Evolutionary conservation across 2,797 vertebrate species (phyloP).

Genomic region (Pelodytes ibericus): DNA sequence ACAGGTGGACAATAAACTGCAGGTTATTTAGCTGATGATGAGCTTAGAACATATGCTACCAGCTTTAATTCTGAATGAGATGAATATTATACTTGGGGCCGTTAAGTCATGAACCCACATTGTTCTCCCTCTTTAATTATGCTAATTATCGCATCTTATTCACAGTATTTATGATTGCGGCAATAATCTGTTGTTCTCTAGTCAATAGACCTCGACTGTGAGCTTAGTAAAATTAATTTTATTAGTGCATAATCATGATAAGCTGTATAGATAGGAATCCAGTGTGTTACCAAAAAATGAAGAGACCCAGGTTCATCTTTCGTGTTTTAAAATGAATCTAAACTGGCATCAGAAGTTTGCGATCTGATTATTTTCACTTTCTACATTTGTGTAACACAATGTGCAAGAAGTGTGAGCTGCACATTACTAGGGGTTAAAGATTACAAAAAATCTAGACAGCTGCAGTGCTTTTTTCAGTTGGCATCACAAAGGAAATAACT

Average conservation of each 20-base stretch:
- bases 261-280: slow-evolving; percentile 1
- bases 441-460: slow-evolving; percentile 21
- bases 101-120: neutral
- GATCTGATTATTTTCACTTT: neutral
- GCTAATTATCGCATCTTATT: slow-evolving; percentile 7
- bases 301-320: neutral
- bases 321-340: neutral
- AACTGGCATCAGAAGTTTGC: neutral
- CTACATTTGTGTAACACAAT: neutral
- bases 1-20: too few relatives aligned
- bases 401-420: neutral
- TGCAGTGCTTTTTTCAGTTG: slow-evolving; percentile 18
- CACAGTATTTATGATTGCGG: neutral
- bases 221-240: slow-evolving; percentile 15
- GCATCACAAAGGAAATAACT: slow-evolving; percentile 43
- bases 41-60: neutral
- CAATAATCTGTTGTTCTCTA: neutral
- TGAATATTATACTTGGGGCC: neutral
- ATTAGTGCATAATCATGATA: neutral
- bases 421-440: neutral
- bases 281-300: neutral
- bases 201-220: slow-evolving; percentile 3
- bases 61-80: neutral
- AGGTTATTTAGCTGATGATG: neutral
- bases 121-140: neutral